Evolutionary conservation across 2,888 invertebrate species (phyloP).

Genomic region (Parochlus steinenii): DNA sequence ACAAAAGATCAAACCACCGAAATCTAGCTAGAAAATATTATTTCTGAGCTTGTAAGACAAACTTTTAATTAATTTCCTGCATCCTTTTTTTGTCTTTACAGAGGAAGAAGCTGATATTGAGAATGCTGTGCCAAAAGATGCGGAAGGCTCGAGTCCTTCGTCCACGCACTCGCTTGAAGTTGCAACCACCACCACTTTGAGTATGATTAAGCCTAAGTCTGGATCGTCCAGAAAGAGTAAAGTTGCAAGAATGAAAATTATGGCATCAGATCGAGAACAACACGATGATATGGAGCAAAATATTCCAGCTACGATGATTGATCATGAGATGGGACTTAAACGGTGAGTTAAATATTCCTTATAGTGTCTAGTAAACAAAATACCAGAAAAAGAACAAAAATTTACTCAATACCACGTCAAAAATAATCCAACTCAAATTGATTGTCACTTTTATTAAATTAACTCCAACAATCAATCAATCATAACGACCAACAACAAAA

Average conservation of each 20-base stretch:
- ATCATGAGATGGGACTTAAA: constrained; percentile 12
- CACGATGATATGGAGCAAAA: constrained; percentile 38
- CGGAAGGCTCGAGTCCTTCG: constrained; percentile 12
- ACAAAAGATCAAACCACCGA: background rate
- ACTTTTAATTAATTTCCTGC: background rate
- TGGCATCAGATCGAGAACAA: constrained; percentile 5
- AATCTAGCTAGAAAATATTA: background rate
- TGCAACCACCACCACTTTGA: constrained; percentile 10
- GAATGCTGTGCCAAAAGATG: background rate
- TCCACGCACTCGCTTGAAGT: constrained; percentile 10
- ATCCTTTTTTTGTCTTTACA: background rate
- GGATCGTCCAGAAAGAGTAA: constrained; percentile 7
- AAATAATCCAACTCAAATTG: too few relatives aligned
- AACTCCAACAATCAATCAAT: too few relatives aligned
- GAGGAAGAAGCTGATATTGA: background rate
- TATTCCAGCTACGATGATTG: constrained; percentile 36
- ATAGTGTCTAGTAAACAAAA: too few relatives aligned
- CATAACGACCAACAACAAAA: too few relatives aligned
- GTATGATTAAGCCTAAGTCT: constrained; percentile 10
- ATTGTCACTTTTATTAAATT: too few relatives aligned
- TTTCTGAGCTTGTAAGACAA: background rate
- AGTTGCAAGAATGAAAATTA: constrained; percentile 7
- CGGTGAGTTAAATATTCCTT: constrained; percentile 10
- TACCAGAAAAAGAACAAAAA: too few relatives aligned
- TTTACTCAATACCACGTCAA: too few relatives aligned